Percentiles rank a stretch among this genome's conserved stretches.
Evolutionary conservation across 2,113 vertebrate genomes (phyloP).

Genomic region (Mionectes macconnelli): DNA sequence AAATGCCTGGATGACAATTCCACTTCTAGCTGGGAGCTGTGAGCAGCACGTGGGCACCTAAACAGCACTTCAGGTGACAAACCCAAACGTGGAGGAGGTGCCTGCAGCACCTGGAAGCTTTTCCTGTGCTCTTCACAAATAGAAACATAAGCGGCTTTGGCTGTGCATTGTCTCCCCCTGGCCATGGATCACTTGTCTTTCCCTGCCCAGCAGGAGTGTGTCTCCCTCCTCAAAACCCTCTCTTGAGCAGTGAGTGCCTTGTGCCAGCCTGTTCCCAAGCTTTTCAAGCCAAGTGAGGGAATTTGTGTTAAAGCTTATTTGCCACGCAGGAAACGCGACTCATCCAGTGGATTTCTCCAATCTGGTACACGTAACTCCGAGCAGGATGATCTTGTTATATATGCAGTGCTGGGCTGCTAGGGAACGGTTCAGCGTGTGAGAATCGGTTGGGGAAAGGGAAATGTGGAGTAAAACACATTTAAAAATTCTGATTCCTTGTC

Average conservation of each 20-base stretch:
- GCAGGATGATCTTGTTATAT: not conserved
- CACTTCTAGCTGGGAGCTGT: not conserved
- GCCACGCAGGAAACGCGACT: not conserved
- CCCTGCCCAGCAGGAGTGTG: not conserved
- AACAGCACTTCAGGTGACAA: not conserved
- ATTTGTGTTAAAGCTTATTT: not conserved
- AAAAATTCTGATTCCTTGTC: not conserved
- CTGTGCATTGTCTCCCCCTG: not conserved
- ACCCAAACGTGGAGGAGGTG: not conserved
- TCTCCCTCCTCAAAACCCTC: not conserved
- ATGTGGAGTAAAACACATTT: not conserved
- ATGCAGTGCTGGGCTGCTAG: not conserved
- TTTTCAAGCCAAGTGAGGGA: not conserved
- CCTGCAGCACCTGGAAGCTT: not conserved
- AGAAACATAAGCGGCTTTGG: not conserved
- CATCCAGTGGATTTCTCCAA: not conserved
- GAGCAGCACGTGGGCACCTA: not conserved
- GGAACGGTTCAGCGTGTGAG: not conserved
- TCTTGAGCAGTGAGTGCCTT: not conserved
- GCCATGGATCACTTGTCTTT: accelerated
- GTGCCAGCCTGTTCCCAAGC: not conserved
- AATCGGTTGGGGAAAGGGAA: not conserved
- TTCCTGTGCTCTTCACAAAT: not conserved
- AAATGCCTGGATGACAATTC: not conserved
- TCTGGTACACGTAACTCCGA: accelerated